Conservation (phyloP, 2,113 vertebrate species). For the Falcunculus frontatus region DNA sequence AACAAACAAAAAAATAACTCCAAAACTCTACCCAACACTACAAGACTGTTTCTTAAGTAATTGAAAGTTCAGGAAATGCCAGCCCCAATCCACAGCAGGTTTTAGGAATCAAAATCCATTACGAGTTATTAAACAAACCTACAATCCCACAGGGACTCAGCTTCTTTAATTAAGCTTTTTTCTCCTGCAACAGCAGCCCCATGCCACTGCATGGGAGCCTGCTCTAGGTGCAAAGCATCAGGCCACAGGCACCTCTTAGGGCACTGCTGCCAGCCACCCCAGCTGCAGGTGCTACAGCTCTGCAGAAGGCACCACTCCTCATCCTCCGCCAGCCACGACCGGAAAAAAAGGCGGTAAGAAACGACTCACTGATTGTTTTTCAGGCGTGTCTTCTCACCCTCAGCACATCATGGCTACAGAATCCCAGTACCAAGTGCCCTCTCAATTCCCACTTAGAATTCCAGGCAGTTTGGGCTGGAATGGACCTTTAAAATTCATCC, state of each 20-base stretch:
- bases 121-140: background rate
- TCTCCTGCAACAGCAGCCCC: background rate
- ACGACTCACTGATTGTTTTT: rapidly evolving
- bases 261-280: background rate
- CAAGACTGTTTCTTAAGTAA: background rate
- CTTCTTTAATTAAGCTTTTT: background rate
- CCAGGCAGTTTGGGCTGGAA: background rate
- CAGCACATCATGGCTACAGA: background rate
- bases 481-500: background rate
- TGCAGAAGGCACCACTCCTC: background rate
- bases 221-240: rapidly evolving
- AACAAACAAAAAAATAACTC: background rate
- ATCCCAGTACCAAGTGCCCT: background rate
- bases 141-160: background rate
- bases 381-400: background rate
- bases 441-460: background rate
- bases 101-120: background rate
- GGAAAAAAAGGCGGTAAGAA: background rate
- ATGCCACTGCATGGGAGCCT: background rate
- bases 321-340: background rate
- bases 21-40: background rate
- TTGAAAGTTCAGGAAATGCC: background rate
- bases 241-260: rapidly evolving
- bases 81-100: background rate
- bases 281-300: background rate